A percentile compares a stretch with the other conserved stretches of the same genome.
phyloP scores from a whole-genome alignment of 2,113 vertebrate species.

The Lanius ludovicianus region DNA sequence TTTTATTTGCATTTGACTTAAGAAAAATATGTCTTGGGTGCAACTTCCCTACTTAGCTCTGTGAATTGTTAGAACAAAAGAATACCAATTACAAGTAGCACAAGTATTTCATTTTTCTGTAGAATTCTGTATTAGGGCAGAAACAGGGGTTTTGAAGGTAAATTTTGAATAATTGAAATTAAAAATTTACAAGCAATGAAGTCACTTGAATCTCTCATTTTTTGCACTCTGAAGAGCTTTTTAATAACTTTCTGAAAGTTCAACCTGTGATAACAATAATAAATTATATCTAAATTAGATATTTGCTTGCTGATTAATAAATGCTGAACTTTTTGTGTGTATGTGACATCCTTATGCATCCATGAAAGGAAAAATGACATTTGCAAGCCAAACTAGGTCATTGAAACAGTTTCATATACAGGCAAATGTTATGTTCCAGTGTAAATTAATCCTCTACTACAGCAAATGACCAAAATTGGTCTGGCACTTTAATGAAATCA shows the following conservation, averaged over 20 bases:
- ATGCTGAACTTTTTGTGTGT: not conserved
- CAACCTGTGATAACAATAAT: not conserved
- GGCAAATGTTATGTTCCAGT: not conserved
- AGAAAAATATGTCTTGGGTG: not conserved
- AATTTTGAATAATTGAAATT: slow-evolving; percentile 39
- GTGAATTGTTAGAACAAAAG: not conserved
- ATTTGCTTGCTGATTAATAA: not conserved
- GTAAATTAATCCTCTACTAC: not conserved
- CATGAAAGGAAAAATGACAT: not conserved
- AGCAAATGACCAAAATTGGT: not conserved
- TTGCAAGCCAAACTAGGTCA: not conserved
- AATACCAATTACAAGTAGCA: not conserved
- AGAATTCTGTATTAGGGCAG: not conserved
- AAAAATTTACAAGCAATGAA: slow-evolving; percentile 7
- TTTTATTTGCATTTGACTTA: not conserved
- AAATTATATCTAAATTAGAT: not conserved
- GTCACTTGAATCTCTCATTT: not conserved
- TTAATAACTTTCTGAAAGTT: not conserved
- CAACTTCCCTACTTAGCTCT: not conserved
- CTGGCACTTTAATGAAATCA: not conserved
- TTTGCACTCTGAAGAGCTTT: not conserved
- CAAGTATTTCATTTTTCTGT: not conserved
- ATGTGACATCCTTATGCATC: not conserved
- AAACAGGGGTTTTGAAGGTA: slow-evolving; percentile 6
- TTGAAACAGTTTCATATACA: not conserved